Evolutionary conservation across 2,797 vertebrate species (phyloP), one percentile per base, ranked within the genome.

Genomic region (Coracias cyanogaster): DNA sequence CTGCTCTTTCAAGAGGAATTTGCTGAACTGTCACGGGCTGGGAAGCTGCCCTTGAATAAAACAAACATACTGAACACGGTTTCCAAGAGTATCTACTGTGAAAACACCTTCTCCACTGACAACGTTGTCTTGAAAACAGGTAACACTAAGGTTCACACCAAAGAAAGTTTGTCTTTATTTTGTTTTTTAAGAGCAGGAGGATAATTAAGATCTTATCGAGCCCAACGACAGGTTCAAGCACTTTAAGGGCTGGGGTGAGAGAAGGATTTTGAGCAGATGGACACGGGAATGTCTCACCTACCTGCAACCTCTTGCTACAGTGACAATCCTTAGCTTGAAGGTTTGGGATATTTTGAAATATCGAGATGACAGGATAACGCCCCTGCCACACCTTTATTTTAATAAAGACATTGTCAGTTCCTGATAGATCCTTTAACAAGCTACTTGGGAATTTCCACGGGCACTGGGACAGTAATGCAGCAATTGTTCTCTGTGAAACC

Each of bases 351-450:
- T 31, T 51, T 11, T 35, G 49, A 43, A 29, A 26, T 1, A 72
- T 10, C 3, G 4, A 62, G 46, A n/a, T 24, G 71, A 43, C 1
- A 10, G 25, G 39, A 15, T 45, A 69, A 69, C 0, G 0, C 5
- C 61, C 25, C 37, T 19, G 22, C 20, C 80, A 64, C 31, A 10
- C 54, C 86, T 74, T 11, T 35, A 26, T 29, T 86, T 79, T 21
- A 65, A 46, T 28, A 43, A 61, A 46, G 62, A 69, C 28, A 15
- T 9, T 28, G 60, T 22, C 84, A 85, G 54, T 3, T 91, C 67
- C 74, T 55, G n/a, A 33, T 8, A 52, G 71, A 70, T 64, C 66
- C 74, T 52, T 54, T 82, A 8, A 70, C 21, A 37, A 87, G 60
- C 19, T 41, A 12, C 60, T 55, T 52, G 74, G 87, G 87, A 93